Conservation (phyloP, 2,888 invertebrate genomes). For the Sinhomidia bicolor region DNA sequence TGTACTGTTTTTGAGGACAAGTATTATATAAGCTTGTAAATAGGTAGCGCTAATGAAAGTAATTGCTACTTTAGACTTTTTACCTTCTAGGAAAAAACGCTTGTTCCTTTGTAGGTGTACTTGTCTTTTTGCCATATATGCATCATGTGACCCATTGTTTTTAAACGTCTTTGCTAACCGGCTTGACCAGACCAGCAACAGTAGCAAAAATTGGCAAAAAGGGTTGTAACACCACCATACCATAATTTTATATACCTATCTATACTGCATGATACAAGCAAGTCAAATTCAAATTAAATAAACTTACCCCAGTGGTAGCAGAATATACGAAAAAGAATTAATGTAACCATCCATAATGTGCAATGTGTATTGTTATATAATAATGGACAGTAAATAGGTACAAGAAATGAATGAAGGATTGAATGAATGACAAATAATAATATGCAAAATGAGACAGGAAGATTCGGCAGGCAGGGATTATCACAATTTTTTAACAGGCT, state of each 20-base stretch:
- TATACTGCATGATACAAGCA: neutral
- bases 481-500: constrained; percentile 48
- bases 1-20: neutral
- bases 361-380: neutral
- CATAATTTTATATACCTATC: neutral
- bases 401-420: constrained; percentile 50
- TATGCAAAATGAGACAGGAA: constrained; percentile 48
- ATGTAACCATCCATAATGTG: neutral
- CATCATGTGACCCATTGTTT: constrained; percentile 56
- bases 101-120: neutral
- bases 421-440: constrained; percentile 12
- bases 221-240: neutral
- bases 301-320: neutral
- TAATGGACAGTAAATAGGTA: constrained; percentile 42
- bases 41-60: constrained; percentile 22
- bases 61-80: constrained; percentile 39
- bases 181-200: constrained; percentile 57
- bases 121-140: neutral
- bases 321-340: neutral
- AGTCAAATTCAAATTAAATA: neutral
- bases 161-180: constrained; percentile 60
- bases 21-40: constrained; percentile 44
- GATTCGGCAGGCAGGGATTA: constrained; percentile 41
- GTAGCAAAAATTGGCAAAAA: constrained; percentile 52
- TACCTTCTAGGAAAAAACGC: constrained; percentile 40